A percentile compares a stretch with the other conserved stretches of the same genome.
Conservation (phyloP, 2,113 vertebrate genomes). For the Notechis scutatus region DNA sequence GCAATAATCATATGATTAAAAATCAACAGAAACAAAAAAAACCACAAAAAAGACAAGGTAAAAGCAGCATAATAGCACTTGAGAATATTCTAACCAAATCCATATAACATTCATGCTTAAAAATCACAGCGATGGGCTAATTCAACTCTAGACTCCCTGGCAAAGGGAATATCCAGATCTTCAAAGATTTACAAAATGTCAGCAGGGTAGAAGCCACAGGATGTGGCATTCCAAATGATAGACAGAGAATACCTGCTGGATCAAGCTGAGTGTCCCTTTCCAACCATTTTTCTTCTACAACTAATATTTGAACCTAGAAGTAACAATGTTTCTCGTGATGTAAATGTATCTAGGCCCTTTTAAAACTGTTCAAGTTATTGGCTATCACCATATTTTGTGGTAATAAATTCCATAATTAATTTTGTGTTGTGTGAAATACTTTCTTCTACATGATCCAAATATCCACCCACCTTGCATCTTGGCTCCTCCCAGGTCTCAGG, state of each 20-base stretch:
- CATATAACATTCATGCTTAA: neutral
- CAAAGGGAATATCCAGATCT: neutral
- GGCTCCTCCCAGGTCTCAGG: neutral
- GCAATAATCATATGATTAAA: neutral
- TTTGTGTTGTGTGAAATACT: no score
- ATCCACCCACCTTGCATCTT: neutral
- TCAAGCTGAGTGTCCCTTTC: neutral
- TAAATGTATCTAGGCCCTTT: neutral
- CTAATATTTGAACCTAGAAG: neutral
- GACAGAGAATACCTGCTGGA: neutral
- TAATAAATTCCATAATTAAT: neutral
- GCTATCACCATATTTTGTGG: neutral
- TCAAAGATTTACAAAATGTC: neutral
- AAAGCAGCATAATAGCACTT: neutral
- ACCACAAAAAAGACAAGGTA: neutral
- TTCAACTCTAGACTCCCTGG: neutral
- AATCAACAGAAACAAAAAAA: neutral
- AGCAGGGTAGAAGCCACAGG: neutral
- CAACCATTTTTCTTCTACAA: neutral
- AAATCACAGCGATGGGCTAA: neutral
- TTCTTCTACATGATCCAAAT: neutral
- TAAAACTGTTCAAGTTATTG: neutral
- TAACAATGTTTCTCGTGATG: neutral
- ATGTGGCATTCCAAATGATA: neutral
- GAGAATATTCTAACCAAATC: neutral